Base-by-base conservation (phyloP, 1,140 invertebrate species). In the Chironomus tepperi region DNA sequence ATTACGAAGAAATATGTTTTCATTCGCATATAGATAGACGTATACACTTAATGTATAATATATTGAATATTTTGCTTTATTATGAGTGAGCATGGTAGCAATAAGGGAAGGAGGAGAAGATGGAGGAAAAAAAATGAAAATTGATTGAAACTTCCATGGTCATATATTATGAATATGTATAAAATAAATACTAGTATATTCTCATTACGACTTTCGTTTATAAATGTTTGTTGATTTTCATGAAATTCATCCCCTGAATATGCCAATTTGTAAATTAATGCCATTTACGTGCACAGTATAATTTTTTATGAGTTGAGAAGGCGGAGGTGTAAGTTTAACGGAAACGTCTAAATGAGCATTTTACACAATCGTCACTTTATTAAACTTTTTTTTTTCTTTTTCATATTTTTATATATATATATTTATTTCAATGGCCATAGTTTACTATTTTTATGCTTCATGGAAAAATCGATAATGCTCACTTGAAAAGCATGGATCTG, bases 401-500 rank as follows among this genome's bases (percentile, higher is more conserved):
- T 57, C 47, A 57, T n/a, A n/a, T 15, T n/a, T 57, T 57, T 57
- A 5, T 12, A 15, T 57, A n/a, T 57, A 57, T n/a, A 57, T 15
- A 57, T 57, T 57, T 57, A 5, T 57, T 57, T n/a, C 47, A n/a
- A 57, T 70, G 16, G n/a, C 65, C 16, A 21, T 10, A 70, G 19
- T 70, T 57, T 57, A 57, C 47, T 57, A 57, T 57, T 57, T 57
- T 57, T 70, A 70, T 70, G 19, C n/a, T 70, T 70, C 18, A 70
- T 70, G 16, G 65, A 70, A 70, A 70, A 70, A 70, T 70, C 65
- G 19, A 70, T 70, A 70, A 70, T 70, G 65, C 65, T 70, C 65
- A 70, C 18, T 34, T 70, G 15, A 21, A 70, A 70, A 70, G 65
- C 65, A 70, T 70, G 65, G 65, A 70, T 70, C 9, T 19, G 18